A percentile compares a stretch with the other conserved stretches of the same genome.
Conservation (phyloP, 2,113 vertebrate genomes). For the Rhegmatorhina hoffmannsi region DNA sequence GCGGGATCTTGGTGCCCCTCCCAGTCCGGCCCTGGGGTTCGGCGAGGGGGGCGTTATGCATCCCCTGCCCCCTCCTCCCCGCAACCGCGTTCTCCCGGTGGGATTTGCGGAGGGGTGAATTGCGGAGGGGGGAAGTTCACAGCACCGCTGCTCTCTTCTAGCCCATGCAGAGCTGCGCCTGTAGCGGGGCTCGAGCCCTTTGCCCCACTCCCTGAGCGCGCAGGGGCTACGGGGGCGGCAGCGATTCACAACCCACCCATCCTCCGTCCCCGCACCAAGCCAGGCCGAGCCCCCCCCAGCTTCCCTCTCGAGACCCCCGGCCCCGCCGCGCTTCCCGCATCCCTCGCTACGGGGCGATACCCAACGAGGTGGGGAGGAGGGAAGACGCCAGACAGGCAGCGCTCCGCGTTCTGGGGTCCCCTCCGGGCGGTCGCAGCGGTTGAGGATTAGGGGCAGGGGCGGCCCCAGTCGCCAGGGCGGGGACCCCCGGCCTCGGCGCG, state of each 20-base stretch:
- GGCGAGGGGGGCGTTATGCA: too few species aligned
- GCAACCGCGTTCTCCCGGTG: neutral
- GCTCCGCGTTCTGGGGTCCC: neutral
- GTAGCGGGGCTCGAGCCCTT: neutral
- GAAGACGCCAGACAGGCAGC: neutral
- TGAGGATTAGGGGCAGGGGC: neutral
- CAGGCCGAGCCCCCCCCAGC: neutral
- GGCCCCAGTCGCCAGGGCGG: neutral
- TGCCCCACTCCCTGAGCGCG: too few species aligned
- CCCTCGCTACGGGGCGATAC: neutral
- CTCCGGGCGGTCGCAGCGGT: too few species aligned
- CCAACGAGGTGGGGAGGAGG: rapidly evolving
- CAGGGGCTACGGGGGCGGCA: too few species aligned
- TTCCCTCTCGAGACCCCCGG: too few species aligned
- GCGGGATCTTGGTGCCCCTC: neutral
- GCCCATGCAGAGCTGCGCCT: neutral
- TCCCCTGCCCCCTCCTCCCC: rapidly evolving
- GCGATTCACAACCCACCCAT: neutral
- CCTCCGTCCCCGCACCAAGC: neutral
- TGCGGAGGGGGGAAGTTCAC: neutral
- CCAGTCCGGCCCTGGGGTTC: too few species aligned
- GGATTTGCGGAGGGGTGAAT: neutral
- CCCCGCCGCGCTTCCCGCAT: neutral
- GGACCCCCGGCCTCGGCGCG: neutral
- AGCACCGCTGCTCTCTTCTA: neutral